Evolutionary conservation across 92 coral and sea anemone genomes (phyloP).

Genomic region (Desmophyllum pertusum): DNA sequence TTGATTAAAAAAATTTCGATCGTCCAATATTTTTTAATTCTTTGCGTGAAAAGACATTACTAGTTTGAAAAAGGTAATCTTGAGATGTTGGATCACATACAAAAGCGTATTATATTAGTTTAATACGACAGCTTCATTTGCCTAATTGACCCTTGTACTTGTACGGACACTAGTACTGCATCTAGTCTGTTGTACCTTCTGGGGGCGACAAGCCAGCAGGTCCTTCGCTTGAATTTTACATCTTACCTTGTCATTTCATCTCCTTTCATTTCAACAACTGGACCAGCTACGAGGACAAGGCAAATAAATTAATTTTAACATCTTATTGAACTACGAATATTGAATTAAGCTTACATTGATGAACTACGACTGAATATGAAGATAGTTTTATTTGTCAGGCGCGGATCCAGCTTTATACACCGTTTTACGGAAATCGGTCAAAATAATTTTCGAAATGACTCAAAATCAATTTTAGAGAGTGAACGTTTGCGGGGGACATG

Average conservation of each 20-base stretch:
- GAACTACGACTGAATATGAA: too few relatives aligned
- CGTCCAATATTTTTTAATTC: slow-evolving; percentile 4
- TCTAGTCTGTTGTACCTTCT: too few relatives aligned
- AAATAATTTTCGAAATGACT: too few relatives aligned
- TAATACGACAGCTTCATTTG: background rate
- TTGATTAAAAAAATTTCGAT: background rate
- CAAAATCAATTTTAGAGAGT: too few relatives aligned
- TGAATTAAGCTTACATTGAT: background rate
- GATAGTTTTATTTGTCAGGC: too few relatives aligned
- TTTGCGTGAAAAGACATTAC: background rate
- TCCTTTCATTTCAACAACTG: slow-evolving; percentile 97
- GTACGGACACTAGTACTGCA: too few relatives aligned
- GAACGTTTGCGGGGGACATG: too few relatives aligned
- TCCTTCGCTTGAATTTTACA: background rate
- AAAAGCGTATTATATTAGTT: background rate
- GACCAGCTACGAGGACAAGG: slow-evolving; percentile 66
- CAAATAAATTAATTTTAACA: background rate
- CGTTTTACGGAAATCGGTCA: too few relatives aligned
- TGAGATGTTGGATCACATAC: background rate
- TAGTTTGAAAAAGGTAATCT: background rate
- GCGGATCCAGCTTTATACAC: too few relatives aligned
- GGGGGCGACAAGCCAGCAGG: background rate
- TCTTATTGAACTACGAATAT: background rate
- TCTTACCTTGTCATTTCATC: slow-evolving; percentile 97
- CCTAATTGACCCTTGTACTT: background rate